Conservation (phyloP, 2,888 invertebrate genomes). For the Deilephila elpenor region DNA sequence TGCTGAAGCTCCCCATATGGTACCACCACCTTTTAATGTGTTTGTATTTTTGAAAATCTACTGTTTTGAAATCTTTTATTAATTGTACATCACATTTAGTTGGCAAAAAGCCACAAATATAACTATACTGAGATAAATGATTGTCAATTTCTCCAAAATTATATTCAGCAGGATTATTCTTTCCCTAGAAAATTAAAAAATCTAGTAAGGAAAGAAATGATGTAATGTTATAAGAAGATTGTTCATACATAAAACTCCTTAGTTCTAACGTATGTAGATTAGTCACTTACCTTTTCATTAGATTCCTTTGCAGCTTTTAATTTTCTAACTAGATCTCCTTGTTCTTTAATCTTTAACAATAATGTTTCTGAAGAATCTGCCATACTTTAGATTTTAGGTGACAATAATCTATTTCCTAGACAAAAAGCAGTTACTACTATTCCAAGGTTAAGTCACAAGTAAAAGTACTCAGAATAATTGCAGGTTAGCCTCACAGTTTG, state of each 20-base stretch:
- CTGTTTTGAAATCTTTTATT: slow-evolving; percentile 60
- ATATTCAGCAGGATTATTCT: slow-evolving; percentile 49
- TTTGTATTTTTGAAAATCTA: slow-evolving; percentile 69
- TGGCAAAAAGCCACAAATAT: slow-evolving; percentile 83
- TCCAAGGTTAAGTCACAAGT: slow-evolving; percentile 60
- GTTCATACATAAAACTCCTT: slow-evolving; percentile 4
- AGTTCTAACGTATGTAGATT: neutral
- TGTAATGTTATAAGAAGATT: slow-evolving; percentile 46
- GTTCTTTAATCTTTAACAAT: slow-evolving; percentile 80
- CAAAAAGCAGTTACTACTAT: slow-evolving; percentile 37
- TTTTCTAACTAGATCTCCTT: slow-evolving; percentile 92
- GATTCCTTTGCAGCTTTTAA: slow-evolving; percentile 92
- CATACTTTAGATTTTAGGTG: slow-evolving; percentile 53
- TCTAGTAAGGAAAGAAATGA: slow-evolving; percentile 47
- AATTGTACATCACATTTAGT: slow-evolving; percentile 78
- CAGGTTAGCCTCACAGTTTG: slow-evolving; percentile 58
- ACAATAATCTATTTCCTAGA: slow-evolving; percentile 40
- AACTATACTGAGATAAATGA: slow-evolving; percentile 83
- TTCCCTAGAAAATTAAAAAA: slow-evolving; percentile 65
- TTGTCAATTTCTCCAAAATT: slow-evolving; percentile 68
- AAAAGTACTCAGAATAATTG: slow-evolving; percentile 64
- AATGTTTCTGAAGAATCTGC: slow-evolving; percentile 69
- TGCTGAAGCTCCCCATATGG: slow-evolving; percentile 86
- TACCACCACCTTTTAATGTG: slow-evolving; percentile 85
- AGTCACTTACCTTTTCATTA: slow-evolving; percentile 87